Conservation (phyloP, 2,113 vertebrate genomes). For the Gymnobelideus leadbeateri region DNA sequence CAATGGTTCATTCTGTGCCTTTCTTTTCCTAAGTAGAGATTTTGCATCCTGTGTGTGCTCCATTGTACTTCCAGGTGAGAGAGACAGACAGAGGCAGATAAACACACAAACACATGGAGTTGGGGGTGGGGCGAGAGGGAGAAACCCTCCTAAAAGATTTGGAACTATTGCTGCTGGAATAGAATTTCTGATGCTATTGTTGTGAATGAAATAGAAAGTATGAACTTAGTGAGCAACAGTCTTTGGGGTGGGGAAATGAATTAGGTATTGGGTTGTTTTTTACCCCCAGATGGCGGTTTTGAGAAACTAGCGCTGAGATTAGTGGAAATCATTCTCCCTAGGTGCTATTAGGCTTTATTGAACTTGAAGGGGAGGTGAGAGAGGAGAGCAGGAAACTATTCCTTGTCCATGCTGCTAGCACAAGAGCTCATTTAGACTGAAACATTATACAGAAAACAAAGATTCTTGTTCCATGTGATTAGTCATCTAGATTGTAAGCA, state of each 20-base stretch:
- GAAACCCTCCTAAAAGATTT: background rate
- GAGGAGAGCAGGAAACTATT: constrained; percentile 10
- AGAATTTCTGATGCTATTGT: constrained; percentile 26
- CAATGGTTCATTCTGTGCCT: background rate
- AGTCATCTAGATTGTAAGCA: constrained; percentile 22
- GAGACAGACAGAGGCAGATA: too few species aligned
- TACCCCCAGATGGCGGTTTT: background rate
- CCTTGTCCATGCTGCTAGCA: constrained; percentile 24
- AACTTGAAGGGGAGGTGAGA: constrained; percentile 22
- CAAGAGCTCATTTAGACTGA: constrained; percentile 45
- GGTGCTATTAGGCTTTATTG: background rate
- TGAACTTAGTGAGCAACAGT: background rate
- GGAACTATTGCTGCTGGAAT: constrained; percentile 27
- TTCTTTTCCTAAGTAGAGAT: background rate
- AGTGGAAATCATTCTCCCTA: background rate
- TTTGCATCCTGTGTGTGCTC: background rate
- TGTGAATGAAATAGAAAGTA: background rate
- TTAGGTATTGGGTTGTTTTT: background rate
- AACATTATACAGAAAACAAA: background rate
- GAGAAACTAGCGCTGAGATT: constrained; percentile 14
- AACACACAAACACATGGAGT: too few species aligned
- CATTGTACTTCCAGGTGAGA: too few species aligned
- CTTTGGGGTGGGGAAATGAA: background rate
- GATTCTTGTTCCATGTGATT: constrained; percentile 30
- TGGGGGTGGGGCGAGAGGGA: too few species aligned